Conservation (phyloP, 2,888 invertebrate species). For the Amorpha juglandis region DNA sequence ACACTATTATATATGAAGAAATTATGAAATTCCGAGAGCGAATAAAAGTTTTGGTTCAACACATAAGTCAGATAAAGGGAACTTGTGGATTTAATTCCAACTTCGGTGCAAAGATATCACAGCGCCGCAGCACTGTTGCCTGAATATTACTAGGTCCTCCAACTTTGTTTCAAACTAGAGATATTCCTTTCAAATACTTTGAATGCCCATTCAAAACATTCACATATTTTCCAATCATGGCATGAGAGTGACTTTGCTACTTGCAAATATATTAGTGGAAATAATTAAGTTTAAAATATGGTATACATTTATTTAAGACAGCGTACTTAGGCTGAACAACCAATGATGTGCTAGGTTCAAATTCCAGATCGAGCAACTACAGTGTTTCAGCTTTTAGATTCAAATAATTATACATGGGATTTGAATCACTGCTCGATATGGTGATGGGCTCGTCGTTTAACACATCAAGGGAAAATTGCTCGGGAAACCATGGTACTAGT, state of each 20-base stretch:
- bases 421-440: no score
- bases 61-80: slow-evolving; percentile 36
- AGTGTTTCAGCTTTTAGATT: no score
- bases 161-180: slow-evolving; percentile 17
- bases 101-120: slow-evolving; percentile 38
- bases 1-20: slow-evolving; percentile 15
- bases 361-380: no score
- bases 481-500: no score
- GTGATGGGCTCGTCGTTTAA: no score
- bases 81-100: slow-evolving; percentile 40
- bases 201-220: slow-evolving; percentile 8
- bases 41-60: slow-evolving; percentile 27
- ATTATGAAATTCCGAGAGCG: slow-evolving; percentile 22
- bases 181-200: slow-evolving; percentile 19
- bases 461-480: no score
- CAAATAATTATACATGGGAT: no score
- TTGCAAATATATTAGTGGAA: no score
- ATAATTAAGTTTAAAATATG: no score
- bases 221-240: neutral
- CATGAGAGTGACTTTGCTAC: neutral
- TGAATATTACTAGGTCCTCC: slow-evolving; percentile 18
- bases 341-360: no score
- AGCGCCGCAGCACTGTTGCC: slow-evolving; percentile 22
- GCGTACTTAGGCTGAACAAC: no score
- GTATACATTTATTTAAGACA: no score